A percentile compares a stretch with the other conserved stretches of the same genome.
These are phyloP conservation scores for Tetramorium alpestre DNA, from an alignment of 1,140 invertebrate genomes.

Conservation along the genomic window DNA sequence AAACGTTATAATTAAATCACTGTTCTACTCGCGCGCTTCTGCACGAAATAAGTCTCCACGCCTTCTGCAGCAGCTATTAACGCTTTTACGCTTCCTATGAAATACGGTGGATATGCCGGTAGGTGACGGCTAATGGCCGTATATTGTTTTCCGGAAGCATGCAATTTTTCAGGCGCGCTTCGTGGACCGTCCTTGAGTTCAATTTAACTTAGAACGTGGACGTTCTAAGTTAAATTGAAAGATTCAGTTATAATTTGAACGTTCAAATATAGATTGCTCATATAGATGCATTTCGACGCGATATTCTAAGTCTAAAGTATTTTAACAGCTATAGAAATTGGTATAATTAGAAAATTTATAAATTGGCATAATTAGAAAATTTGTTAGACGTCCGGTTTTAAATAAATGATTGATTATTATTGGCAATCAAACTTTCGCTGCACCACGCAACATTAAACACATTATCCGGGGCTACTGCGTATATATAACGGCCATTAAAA, in stretches of 20 bases:
- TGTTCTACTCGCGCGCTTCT: background rate
- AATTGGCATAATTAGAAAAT: background rate
- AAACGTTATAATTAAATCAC: conserved; percentile 53
- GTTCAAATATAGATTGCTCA: background rate
- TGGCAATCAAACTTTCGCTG: conserved; percentile 16
- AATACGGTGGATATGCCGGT: conserved; percentile 35
- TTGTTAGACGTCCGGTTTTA: background rate
- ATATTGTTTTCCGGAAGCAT: conserved; percentile 39
- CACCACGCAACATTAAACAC: conserved; percentile 9
- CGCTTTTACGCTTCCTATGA: conserved; percentile 35
- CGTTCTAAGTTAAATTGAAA: conserved; percentile 15
- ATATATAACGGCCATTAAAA: conserved; percentile 15
- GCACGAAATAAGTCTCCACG: conserved; percentile 40
- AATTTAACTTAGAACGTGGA: background rate
- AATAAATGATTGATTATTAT: conserved; percentile 43
- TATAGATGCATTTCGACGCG: background rate
- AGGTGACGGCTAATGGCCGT: conserved; percentile 46
- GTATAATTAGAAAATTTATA: background rate
- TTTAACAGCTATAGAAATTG: background rate
- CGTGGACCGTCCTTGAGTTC: background rate
- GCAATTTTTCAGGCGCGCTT: conserved; percentile 26
- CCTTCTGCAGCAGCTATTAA: conserved; percentile 46
- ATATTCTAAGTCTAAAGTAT: background rate
- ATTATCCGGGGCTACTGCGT: background rate
- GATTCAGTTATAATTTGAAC: background rate